Base-by-base conservation (phyloP, 1,140 invertebrate species). In the Psilanteris sp. region DNA sequence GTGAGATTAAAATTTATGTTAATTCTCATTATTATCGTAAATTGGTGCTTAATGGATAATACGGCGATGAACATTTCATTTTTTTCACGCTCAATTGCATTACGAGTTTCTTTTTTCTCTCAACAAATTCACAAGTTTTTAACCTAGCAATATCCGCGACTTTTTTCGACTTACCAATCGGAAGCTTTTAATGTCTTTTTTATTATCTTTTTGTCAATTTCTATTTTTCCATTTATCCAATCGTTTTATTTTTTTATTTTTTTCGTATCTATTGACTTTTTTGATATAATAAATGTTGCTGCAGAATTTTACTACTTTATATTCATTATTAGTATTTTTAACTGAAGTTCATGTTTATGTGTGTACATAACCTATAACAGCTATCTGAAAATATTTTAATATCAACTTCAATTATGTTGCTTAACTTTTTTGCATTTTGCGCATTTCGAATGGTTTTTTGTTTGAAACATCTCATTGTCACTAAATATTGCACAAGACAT, bases 11-110 rank as follows among this genome's bases (percentile, higher is more conserved):
- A 52, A 61, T 70, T 70, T 44, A 59, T 70, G 54, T 43, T 52
- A 44, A 61, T 70, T 61, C 44, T 46, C n/a, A 14, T 62, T 71
- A 43, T 59, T 59, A 36, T 44, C 18, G 29, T 59, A 39, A 61
- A 62, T 71, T 62, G 39, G 61, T 62, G 31, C 24, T 68, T 34
- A 22, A 32, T 22, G 46, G 67, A 71, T 62, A 70, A 70, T 54
- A 24, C 36, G 46, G 29, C 22, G 37, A 71, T 46, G 46, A 54
- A 62, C 32, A 52, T 18, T 54, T 54, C 20, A 43, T 50, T 34
- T 61, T 46, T 54, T 54, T 48, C 26, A 46, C 41, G 36, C 54
- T 50, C 44, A 52, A 14, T 52, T 14, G 32, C 22, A 32, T 50
- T 43, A 26, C 27, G 14, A 44, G 7, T 3, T 52, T 66, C 27